Evolutionary conservation across 2,797 vertebrate genomes (phyloP), one percentile per base, ranked within the genome.

Genomic region (Acanthopagrus latus): DNA sequence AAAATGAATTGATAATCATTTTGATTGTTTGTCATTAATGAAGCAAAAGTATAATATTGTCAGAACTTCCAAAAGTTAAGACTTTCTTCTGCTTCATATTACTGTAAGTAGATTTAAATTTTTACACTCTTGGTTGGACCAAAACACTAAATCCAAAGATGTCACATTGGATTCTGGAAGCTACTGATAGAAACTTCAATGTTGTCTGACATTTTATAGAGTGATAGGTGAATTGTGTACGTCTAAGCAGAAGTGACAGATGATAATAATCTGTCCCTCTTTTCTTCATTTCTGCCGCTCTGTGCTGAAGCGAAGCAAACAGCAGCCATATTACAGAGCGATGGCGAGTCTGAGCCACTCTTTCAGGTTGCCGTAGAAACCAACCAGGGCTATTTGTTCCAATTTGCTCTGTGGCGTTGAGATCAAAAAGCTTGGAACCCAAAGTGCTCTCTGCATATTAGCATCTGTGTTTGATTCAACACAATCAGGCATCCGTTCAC

Each of bases 301-400:
- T 64, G 38, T 52, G 29, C 47, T 41, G 60, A 67, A 58, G 70
- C 41, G 69, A 65, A 59, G 66, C 63, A 71, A 87, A 78, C 57
- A 56, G 81, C 80, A 43, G 81, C 78, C 78, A 72, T 81, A 81
- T 84, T 69, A 17, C 23, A 85, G 88, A 85, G 84, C 71, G 69
- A 78, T 60, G 52, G 41, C 64, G 23, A 63, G 88, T 54, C 78
- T 84, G 71, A 85, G 80, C 78, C 20, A 70, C 85, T 86, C 77
- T 75, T 79, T 76, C 79, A 74, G 83, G 93, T 94, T 94, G 90
- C 92, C 85, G 25, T 91, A 90, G 93, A 90, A 94, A 95, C 94
- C 83, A 43, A 41, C 64, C 75, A 23, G 88, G 85, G 76, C 86
- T 82, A 89, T 93, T 93, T 90, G 92, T 93, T 92, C 90, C 87